These are phyloP conservation scores for Mus pahari DNA, from an alignment of 2,113 vertebrate genomes.

Conservation along the genomic window DNA sequence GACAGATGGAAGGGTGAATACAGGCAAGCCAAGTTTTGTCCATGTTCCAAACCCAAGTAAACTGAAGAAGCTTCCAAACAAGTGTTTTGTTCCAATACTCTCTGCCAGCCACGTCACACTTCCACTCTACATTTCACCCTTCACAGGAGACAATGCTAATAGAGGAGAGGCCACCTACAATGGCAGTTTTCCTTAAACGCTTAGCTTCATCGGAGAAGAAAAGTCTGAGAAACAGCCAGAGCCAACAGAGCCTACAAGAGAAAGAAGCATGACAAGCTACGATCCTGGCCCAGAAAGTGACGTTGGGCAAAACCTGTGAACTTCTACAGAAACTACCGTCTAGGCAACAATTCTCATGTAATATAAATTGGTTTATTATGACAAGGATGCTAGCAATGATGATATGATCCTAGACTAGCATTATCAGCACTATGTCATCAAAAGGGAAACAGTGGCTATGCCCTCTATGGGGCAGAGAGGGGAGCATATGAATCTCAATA, in stretches of 20 bases:
- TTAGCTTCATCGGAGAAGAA: not conserved
- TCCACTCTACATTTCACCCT: not conserved
- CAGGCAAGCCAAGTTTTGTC: not conserved
- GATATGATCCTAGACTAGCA: too few species aligned
- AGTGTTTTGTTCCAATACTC: constrained; percentile 43
- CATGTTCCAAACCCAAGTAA: constrained; percentile 25
- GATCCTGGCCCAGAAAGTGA: not conserved
- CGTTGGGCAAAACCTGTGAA: not conserved
- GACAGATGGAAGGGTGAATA: not conserved
- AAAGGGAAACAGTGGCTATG: not conserved
- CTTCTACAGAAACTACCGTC: not conserved
- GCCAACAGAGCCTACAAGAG: not conserved
- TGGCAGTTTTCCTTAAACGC: not conserved
- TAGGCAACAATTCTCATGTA: not conserved
- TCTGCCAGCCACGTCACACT: not conserved
- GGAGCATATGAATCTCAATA: not conserved
- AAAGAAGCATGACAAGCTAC: not conserved
- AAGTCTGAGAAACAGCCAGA: constrained; percentile 18
- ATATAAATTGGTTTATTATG: not conserved
- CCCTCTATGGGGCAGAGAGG: not conserved
- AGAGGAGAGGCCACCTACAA: not conserved
- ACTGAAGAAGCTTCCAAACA: constrained; percentile 28
- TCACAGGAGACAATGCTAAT: not conserved
- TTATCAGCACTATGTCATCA: not conserved
- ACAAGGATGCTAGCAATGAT: not conserved